A percentile compares a stretch with the other conserved stretches of the same genome.
Conservation (phyloP, 2,113 vertebrate species). For the Oceanodroma tethys region DNA sequence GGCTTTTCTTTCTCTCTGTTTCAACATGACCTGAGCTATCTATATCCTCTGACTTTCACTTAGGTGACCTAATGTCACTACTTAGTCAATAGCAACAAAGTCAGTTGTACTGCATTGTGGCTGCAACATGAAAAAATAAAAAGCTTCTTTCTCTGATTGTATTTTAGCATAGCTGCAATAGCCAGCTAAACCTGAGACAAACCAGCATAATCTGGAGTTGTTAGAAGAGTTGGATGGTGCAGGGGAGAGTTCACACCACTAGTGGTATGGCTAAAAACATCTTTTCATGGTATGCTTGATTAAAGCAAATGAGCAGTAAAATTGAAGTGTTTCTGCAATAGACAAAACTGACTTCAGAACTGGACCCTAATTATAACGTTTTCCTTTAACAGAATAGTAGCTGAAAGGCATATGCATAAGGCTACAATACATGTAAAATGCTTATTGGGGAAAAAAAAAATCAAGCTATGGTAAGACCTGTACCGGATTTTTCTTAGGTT, state of each 20-base stretch:
- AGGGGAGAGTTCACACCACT: background rate
- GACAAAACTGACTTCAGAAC: background rate
- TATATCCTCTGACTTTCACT: background rate
- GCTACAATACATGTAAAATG: background rate
- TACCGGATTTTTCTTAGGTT: background rate
- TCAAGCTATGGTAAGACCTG: background rate
- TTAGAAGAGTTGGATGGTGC: fast-evolving
- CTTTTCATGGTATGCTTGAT: background rate
- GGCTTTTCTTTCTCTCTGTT: background rate
- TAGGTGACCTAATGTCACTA: background rate
- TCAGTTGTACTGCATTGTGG: background rate
- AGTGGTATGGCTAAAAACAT: too few species aligned
- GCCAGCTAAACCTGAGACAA: background rate
- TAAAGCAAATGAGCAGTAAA: background rate
- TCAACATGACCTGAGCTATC: background rate
- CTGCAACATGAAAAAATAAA: background rate
- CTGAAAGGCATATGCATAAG: background rate
- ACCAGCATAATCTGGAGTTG: background rate
- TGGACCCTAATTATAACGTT: background rate
- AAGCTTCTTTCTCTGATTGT: background rate
- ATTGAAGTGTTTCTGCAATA: background rate
- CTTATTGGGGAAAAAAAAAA: background rate
- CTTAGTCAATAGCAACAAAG: background rate
- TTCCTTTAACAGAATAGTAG: background rate
- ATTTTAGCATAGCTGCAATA: background rate